Evolutionary conservation across 2,888 invertebrate genomes (phyloP).

Genomic region (Clostera curtula): DNA sequence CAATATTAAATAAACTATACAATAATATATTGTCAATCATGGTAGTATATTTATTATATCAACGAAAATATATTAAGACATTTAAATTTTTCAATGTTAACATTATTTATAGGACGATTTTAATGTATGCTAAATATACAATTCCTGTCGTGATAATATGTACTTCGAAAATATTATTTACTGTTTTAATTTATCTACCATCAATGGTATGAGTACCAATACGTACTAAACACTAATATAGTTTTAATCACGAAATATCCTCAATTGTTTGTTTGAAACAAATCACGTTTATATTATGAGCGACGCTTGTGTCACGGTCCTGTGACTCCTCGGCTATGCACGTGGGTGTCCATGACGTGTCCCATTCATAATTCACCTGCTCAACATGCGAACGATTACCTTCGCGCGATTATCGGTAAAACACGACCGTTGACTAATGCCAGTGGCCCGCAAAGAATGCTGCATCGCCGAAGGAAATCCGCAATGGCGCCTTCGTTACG

Average conservation of each 20-base stretch:
- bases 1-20: too few relatives aligned
- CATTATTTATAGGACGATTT: too few relatives aligned
- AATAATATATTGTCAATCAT: too few relatives aligned
- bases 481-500: conserved; percentile 56
- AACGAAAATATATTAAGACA: neutral
- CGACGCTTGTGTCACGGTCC: conserved; percentile 22
- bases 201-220: neutral
- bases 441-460: conserved; percentile 55
- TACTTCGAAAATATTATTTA: too few relatives aligned
- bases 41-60: neutral
- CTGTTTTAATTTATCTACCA: too few relatives aligned
- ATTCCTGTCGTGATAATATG: too few relatives aligned
- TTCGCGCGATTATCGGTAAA: conserved; percentile 43
- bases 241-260: neutral
- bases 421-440: conserved; percentile 51
- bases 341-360: conserved; percentile 44
- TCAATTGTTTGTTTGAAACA: conserved; percentile 1
- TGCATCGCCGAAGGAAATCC: conserved; percentile 68
- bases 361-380: conserved; percentile 59
- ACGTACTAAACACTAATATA: too few relatives aligned
- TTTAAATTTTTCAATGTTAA: too few relatives aligned
- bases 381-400: conserved; percentile 39
- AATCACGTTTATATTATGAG: neutral
- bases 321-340: conserved; percentile 17
- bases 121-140: too few relatives aligned